phyloP scores from a whole-genome alignment of 2,888 invertebrate genomes.

The Cryptocephalus moraei region DNA sequence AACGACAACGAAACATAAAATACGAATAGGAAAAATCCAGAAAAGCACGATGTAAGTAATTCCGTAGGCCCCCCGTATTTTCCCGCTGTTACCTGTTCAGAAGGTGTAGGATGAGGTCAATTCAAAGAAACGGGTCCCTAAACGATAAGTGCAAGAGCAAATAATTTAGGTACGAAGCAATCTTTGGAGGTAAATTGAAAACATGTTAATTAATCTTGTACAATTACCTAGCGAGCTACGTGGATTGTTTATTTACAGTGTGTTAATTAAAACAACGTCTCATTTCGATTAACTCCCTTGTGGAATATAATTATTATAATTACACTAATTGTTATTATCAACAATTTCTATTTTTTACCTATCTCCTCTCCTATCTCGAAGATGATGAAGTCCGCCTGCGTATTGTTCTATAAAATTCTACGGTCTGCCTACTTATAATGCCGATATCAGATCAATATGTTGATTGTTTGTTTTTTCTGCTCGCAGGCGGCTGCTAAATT shows the following conservation, averaged over 20 bases:
- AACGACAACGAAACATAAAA: too few species aligned
- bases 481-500: too few species aligned
- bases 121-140: slow-evolving; percentile 3
- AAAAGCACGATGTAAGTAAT: too few species aligned
- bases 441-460: too few species aligned
- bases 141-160: slow-evolving; percentile 7
- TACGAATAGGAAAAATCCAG: too few species aligned
- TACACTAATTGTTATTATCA: neutral
- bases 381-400: too few species aligned
- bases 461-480: too few species aligned
- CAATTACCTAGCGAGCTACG: neutral
- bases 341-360: neutral
- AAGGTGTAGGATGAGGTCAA: neutral
- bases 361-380: too few species aligned
- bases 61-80: too few species aligned
- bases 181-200: slow-evolving; percentile 6
- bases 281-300: neutral
- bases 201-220: slow-evolving; percentile 10
- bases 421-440: too few species aligned
- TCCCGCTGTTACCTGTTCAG: too few species aligned
- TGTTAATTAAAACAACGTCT: neutral
- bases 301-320: neutral
- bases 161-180: slow-evolving; percentile 7
- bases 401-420: too few species aligned
- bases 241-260: neutral